Base-by-base conservation (phyloP, 2,797 vertebrate species). In the Melanotaenia boesemani region DNA sequence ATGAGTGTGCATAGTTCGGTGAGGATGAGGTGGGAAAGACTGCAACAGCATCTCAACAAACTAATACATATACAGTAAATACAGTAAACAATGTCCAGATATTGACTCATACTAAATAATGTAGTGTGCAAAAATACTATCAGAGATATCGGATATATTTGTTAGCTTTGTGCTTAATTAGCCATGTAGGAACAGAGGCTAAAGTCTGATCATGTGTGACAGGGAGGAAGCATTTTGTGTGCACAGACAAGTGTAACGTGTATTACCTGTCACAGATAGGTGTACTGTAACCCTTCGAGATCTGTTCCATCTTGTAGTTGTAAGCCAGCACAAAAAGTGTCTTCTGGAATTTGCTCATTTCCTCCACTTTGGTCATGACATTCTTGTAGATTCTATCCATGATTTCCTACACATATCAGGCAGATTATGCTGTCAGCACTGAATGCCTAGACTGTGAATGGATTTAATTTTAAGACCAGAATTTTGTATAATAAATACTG, bases 301-400 rank as follows among this genome's bases (percentile, higher is more conserved):
- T 97, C 92, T 99, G 98, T 70, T 99, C 97, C 96, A 99, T 97
- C 92, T 99, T 99, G 87, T 99, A 99, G 92, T 99, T 99, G 93
- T 99, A 99, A 6, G 98, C 98, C 82, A 99, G 79, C 77, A 96
- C 96, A 88, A 99, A 99, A 0, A 99, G 93, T 28, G 96, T 97
- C 71, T 94, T 93, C 87, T 99, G 97, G 61, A 99, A 92, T 88
- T 92, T 92, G 74, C 95, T 98, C 98, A 99, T 99, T 90, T 96
- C 95, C 76, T 97, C 97, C 73, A 99, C 97, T 94, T 98, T 98
- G 76, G 95, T 98, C 97, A 99, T 99, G 67, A 99, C 97, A 0
- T 98, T 99, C 94, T 99, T 99, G 91, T 99, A 99, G 86, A 99
- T 99, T 6, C 98, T 96, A 91, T 99, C 98, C 98, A 99, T 99